Evolutionary conservation across 2,888 invertebrate genomes (phyloP), one percentile per base, ranked within the genome.

Genomic region (Heliconius sara): DNA sequence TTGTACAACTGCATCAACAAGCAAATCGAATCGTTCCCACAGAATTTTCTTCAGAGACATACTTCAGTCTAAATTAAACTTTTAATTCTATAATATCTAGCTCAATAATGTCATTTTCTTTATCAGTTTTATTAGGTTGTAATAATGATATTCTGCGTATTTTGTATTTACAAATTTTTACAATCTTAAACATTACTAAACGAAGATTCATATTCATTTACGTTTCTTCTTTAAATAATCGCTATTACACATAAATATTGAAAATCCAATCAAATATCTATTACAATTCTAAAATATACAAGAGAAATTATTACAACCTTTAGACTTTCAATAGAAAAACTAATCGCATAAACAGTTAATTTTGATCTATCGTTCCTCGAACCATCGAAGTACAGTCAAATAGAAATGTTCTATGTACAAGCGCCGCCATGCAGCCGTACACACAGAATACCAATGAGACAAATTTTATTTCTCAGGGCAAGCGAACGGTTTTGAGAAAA

Each of bases 401-500:
- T 91, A 91, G 91, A 91, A 88, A 92, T 90, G 88, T 86, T 84
- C 88, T 87, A 92, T 94, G 91, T 88, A 91, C 91, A 92, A 86
- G 88, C 93, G 88, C 86, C 86, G 85, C 87, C 88, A 85, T 85
- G 85, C 85, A 79, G 81, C 82, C 80, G 81, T 83, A 83, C 79
- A 83, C 82, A 80, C 81, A 86, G 94, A 93, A 93, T 95, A 89
- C 86, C 87, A 94, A 95, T 91, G 86, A 88, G 86, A 80, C 84
- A 84, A 85, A 86, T 86, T 88, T 88, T 88, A 86, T 90, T 94
- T 93, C 94, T 91, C 92, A 91, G 89, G 89, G 88, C 90, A 88
- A 89, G 91, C 92, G 90, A 93, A 93, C 93, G 90, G 92, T 94
- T 94, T 94, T 92, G 88, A 93, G 94, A 94, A 94, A 92, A 94